Evolutionary conservation across 2,888 invertebrate species (phyloP).

Genomic region (Erebia aethiops): DNA sequence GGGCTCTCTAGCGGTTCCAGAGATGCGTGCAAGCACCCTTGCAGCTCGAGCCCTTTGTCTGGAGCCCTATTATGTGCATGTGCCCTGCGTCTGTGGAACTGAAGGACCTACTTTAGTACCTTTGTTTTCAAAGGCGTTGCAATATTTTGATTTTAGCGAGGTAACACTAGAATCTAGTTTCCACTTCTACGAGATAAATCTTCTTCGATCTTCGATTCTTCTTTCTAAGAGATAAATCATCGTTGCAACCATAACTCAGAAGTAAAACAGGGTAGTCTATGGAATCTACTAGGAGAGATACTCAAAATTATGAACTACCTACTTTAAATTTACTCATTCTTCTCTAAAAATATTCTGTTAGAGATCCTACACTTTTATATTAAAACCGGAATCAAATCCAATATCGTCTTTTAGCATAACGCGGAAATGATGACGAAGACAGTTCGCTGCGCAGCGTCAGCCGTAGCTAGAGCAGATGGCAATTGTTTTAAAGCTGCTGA

Average conservation of each 20-base stretch:
- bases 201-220: too few species aligned
- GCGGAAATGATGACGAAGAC: constrained; percentile 67
- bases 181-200: too few species aligned
- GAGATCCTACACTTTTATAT: not conserved
- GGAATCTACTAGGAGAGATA: too few species aligned
- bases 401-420: constrained; percentile 57
- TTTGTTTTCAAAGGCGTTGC: constrained; percentile 71
- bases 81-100: constrained; percentile 74
- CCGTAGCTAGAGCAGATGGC: constrained; percentile 57
- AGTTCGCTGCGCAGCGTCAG: constrained; percentile 57
- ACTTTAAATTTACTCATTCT: too few species aligned
- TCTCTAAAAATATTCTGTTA: not conserved
- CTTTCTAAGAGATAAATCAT: too few species aligned
- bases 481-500: constrained; percentile 58
- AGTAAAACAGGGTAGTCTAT: too few species aligned
- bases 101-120: constrained; percentile 71
- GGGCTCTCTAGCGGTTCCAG: constrained; percentile 72
- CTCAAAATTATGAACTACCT: too few species aligned
- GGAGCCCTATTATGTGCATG: constrained; percentile 68
- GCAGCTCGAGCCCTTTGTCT: constrained; percentile 69
- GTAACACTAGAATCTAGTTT: too few species aligned
- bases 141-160: constrained; percentile 69
- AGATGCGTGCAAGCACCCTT: constrained; percentile 74
- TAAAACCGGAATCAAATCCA: not conserved
- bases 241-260: too few species aligned